Percentiles rank a stretch among this genome's conserved stretches.
Conservation (phyloP, 2,113 vertebrate species). For the Oreotrochilus melanogaster region DNA sequence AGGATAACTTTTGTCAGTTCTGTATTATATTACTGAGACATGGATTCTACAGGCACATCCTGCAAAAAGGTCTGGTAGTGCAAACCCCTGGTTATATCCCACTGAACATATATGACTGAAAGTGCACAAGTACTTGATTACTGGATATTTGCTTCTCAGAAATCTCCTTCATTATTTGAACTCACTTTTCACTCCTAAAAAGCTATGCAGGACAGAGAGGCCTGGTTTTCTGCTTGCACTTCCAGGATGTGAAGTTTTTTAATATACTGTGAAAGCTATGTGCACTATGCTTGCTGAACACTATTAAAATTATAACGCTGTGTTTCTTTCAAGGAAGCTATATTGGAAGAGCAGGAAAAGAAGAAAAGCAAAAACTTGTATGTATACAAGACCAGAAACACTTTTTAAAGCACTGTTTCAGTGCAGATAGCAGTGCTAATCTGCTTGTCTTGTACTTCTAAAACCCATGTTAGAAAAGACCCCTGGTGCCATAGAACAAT, state of each 20-base stretch:
- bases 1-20: neutral
- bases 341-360: slow-evolving; percentile 96
- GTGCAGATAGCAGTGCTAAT: neutral
- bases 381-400: slow-evolving; percentile 60
- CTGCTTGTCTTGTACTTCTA: neutral
- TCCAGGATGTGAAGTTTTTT: neutral
- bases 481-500: neutral
- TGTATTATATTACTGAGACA: neutral
- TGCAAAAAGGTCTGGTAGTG: neutral
- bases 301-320: slow-evolving; percentile 2
- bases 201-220: neutral
- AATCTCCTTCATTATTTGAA: neutral
- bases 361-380: slow-evolving; percentile 95
- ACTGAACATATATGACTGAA: neutral
- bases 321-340: slow-evolving; percentile 89
- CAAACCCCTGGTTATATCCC: neutral
- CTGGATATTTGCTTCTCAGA: neutral
- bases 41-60: neutral
- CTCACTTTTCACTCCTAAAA: neutral
- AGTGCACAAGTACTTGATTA: neutral
- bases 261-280: neutral
- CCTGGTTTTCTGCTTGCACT: neutral
- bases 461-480: neutral
- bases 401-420: neutral
- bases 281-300: neutral